Evolutionary conservation across 2,113 vertebrate species (phyloP).

Genomic region (Plectropomus leopardus): DNA sequence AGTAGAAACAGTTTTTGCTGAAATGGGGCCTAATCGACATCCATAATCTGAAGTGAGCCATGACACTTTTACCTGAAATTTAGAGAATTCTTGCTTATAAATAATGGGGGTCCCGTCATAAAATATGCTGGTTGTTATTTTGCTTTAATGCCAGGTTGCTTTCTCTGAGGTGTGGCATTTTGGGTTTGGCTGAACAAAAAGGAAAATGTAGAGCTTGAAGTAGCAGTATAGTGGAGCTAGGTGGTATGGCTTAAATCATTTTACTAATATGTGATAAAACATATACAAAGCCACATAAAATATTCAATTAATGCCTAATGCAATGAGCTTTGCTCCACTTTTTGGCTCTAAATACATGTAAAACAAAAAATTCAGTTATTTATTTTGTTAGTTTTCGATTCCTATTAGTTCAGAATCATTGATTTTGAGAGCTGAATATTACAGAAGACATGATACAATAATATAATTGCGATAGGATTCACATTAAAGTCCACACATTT

Average conservation of each 20-base stretch:
- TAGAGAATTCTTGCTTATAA: background rate
- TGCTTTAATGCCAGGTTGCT: background rate
- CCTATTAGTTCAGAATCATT: background rate
- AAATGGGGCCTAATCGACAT: background rate
- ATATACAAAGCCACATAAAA: background rate
- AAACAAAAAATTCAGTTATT: background rate
- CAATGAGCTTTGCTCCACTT: background rate
- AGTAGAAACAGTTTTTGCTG: background rate
- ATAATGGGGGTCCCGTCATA: background rate
- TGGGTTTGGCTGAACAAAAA: constrained; percentile 1
- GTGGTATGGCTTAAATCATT: background rate
- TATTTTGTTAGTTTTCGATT: background rate
- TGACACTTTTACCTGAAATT: background rate
- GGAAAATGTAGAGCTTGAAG: background rate
- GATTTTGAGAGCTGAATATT: background rate
- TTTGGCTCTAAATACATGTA: background rate
- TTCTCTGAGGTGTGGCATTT: background rate
- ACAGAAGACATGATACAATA: too few species aligned
- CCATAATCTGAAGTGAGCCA: background rate
- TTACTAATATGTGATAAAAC: background rate
- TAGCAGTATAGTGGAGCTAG: background rate
- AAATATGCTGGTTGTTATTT: background rate
- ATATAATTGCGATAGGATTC: too few species aligned
- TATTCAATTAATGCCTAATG: background rate
- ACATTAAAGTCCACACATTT: background rate